Base-by-base conservation (phyloP, 2,888 invertebrate genomes). In the Diaprepes abbreviatus region DNA sequence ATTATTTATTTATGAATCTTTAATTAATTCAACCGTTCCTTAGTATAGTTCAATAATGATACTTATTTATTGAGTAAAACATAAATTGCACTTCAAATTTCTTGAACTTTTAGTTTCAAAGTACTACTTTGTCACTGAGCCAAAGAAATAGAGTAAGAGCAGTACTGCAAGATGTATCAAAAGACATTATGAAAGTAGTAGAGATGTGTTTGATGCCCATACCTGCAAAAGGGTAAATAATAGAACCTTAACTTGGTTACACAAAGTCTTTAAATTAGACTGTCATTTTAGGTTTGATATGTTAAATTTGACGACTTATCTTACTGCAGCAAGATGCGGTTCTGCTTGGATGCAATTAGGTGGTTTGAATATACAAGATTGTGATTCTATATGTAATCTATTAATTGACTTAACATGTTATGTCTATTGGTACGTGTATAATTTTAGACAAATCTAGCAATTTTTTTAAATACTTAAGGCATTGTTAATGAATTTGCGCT, bases 291-390 rank as follows among this genome's bases (percentile, higher is more conserved):
- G 81, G 60, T 80, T 83, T 81, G 78, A 80, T 80, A 82, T 85
- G 75, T 83, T 85, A 50, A 84, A 85, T 71, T 83, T 86, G 73
- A 85, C 83, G 67, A 87, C 87, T 17, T 85, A 88, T 81, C 82
- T 85, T 33, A 86, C 88, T 72, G 87, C 88, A 1, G 85, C 87
- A 2, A 86, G 87, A 75, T 89, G 89, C 79, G 86, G 87, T 9
- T 85, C 85, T 35, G 85, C 87, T 52, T 92, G 92, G 92, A 87
- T 91, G 28, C 88, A 89, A 73, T 83, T 89, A 76, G 89, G 85
- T n/a, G 82, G 83, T 31, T 75, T 84, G 52, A 81, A 81, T 60
- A 83, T 84, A 14, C 82, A 82, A 28, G 81, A 82, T 57, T 84
- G 84, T 73, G 77, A 79, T 16, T 75, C 76, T 28, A 76, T 84